Percentiles rank a stretch among this genome's conserved stretches.
Conservation (phyloP, 1,140 invertebrate species). For the Hypsibius dujardini region DNA sequence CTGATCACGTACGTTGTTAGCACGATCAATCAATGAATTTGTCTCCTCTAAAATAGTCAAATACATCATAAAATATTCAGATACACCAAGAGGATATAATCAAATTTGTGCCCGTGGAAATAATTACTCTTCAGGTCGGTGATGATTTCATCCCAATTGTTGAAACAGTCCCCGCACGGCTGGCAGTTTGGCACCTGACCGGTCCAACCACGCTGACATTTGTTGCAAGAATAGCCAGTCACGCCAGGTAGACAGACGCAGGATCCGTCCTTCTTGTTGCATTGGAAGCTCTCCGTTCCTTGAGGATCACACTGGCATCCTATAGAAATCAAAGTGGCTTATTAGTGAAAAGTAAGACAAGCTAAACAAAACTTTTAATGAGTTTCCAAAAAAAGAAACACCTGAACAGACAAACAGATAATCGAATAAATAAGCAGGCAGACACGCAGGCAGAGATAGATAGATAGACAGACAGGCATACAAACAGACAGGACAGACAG, state of each 20-base stretch:
- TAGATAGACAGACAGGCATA: too few species aligned
- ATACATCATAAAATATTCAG: neutral
- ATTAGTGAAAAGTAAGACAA: too few species aligned
- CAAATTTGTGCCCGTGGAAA: neutral
- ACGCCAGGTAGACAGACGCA: constrained; percentile 76
- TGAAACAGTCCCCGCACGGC: constrained; percentile 95
- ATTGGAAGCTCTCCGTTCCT: constrained; percentile 32
- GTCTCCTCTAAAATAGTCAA: neutral
- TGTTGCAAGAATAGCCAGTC: constrained; percentile 81
- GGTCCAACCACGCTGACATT: constrained; percentile 78
- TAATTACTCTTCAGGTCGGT: constrained; percentile 44
- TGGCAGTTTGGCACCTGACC: constrained; percentile 71
- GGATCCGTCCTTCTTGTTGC: constrained; percentile 61
- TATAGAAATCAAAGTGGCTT: constrained; percentile 8
- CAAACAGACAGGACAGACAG: too few species aligned
- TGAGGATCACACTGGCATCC: constrained; percentile 31
- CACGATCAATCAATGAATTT: neutral
- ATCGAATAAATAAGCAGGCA: too few species aligned
- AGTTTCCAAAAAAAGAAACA: neutral
- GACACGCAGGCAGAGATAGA: too few species aligned
- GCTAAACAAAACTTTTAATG: neutral
- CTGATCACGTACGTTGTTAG: constrained; percentile 3
- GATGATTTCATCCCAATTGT: constrained; percentile 88
- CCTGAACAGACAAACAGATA: too few species aligned
- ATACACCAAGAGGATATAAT: neutral